phyloP scores from a whole-genome alignment of 2,113 vertebrate species.

The Aepyceros melampus region DNA sequence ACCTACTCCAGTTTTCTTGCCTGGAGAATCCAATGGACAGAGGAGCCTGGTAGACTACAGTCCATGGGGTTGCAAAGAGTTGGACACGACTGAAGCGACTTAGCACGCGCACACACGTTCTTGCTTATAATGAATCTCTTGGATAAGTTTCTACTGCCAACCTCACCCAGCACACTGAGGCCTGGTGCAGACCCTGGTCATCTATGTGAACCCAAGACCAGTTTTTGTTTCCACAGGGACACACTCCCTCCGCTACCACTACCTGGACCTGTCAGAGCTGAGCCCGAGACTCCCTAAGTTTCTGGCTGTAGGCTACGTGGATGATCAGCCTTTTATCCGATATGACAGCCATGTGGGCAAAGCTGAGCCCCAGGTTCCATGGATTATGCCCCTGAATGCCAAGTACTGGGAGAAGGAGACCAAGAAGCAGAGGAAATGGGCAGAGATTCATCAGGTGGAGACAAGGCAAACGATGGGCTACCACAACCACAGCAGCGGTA shows the following conservation, averaged over 20 bases:
- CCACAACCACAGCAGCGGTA: slow-evolving; percentile 7
- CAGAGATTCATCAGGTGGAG: background rate
- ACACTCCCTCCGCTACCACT: slow-evolving; percentile 13
- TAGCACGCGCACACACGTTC: background rate
- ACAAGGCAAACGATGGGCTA: background rate
- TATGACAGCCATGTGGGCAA: background rate
- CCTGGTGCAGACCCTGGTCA: background rate
- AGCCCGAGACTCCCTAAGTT: background rate
- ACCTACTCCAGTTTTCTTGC: background rate
- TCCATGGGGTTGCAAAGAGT: background rate
- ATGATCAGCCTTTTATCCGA: slow-evolving; percentile 9
- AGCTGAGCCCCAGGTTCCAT: background rate
- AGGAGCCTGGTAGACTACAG: background rate
- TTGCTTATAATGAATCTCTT: background rate
- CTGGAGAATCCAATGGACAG: background rate
- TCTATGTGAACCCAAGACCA: background rate
- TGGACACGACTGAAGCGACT: fast-evolving
- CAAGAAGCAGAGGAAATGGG: slow-evolving; percentile 11
- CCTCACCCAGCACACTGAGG: background rate
- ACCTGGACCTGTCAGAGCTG: background rate
- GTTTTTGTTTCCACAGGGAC: background rate
- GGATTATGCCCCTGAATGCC: fast-evolving
- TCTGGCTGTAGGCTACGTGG: slow-evolving; percentile 19
- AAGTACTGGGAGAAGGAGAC: slow-evolving; percentile 26
- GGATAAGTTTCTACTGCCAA: background rate